Evolutionary conservation across 2,888 invertebrate genomes (phyloP).

Genomic region (Chaitophorus viminalis): DNA sequence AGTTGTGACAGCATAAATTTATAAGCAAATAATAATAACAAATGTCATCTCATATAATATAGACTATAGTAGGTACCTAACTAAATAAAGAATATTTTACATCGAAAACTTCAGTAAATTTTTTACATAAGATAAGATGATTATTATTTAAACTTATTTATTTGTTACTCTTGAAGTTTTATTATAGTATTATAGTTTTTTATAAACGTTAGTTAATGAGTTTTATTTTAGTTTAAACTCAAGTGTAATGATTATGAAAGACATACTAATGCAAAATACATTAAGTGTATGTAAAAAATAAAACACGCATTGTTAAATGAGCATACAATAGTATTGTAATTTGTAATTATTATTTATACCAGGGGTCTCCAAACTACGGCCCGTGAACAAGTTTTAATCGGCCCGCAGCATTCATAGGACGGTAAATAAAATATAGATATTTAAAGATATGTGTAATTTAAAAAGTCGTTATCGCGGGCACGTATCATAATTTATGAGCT

Average conservation of each 20-base stretch:
- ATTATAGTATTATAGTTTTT: too few species aligned
- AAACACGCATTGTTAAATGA: constrained; percentile 18
- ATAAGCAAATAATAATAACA: too few species aligned
- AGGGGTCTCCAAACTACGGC: too few species aligned
- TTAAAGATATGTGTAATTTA: too few species aligned
- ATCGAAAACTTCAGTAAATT: not conserved
- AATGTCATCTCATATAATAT: too few species aligned
- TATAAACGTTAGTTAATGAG: not conserved
- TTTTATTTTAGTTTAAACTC: not conserved
- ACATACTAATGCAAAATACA: not conserved
- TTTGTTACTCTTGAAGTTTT: too few species aligned
- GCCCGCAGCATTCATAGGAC: too few species aligned
- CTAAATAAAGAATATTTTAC: not conserved
- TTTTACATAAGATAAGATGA: not conserved
- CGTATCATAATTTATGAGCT: too few species aligned
- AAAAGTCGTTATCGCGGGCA: too few species aligned
- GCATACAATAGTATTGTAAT: not conserved
- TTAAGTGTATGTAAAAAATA: not conserved
- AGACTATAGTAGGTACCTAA: not conserved
- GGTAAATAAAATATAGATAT: too few species aligned
- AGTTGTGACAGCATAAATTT: too few species aligned
- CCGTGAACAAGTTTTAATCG: too few species aligned
- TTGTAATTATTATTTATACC: not conserved
- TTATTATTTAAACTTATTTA: not conserved
- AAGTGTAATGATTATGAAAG: not conserved